Base-by-base conservation (phyloP, 2,797 vertebrate species). In the Serranus cabrilla region DNA sequence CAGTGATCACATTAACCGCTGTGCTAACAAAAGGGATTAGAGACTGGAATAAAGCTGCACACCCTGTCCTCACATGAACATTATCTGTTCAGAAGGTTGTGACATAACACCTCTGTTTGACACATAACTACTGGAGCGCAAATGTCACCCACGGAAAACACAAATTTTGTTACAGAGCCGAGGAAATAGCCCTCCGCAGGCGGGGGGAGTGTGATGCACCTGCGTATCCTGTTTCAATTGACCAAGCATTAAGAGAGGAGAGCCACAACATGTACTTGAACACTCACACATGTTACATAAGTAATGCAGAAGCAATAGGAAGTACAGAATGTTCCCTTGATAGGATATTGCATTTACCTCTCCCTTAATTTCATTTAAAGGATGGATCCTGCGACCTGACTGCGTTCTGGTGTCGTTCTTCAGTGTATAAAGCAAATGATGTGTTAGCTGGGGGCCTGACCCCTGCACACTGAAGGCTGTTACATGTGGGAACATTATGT, bases 151-250 rank as follows among this genome's bases (percentile, higher is more conserved):
- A 3, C 1, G 3, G 21, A 52, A 68, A 72, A 63, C 73, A 59
- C 11, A 16, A 66, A 51, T 42, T 51, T 68, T 81, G 58, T 61
- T 61, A 40, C 11, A 9, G 18, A 49, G 64, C 34, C 21, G 12
- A 47, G 52, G 80, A 61, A n/a, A 54, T 37, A 73, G 12, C 11
- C 37, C 20, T 64, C 37, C 50, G 50, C 45, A 12, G 60, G 60
- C 20, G 2, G 60, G 7, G 51, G 21, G 17, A 58, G 62, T 0
- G 1, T 46, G 66, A 59, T 57, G 77, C 78, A 89, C 78, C 75
- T 81, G 78, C 0, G 73, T 60, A 73, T 90, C 83, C 77, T 80
- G 56, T 83, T 86, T 87, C 76, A 75, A 76, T 84, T 86, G 80
- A 90, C 71, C 75, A 69, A 68, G 64, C 76, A 73, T 83, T 76